These are phyloP conservation scores for Noturus placidus DNA, from an alignment of 2,113 vertebrate species.

Conservation along the genomic window DNA sequence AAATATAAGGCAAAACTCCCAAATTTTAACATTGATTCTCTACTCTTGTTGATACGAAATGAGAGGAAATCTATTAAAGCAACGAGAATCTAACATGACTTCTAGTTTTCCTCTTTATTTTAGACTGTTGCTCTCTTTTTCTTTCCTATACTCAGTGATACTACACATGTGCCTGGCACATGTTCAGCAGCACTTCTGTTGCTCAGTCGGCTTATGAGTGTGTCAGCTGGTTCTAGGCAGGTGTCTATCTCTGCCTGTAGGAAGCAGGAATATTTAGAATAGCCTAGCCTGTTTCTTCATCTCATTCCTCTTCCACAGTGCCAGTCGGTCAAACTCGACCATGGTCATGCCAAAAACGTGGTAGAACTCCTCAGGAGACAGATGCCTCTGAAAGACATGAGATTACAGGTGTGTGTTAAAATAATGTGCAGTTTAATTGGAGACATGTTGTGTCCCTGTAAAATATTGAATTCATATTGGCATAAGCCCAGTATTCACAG, in stretches of 20 bases:
- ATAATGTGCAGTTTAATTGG: not conserved
- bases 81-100: constrained; percentile 28
- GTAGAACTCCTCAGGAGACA: constrained; percentile 94
- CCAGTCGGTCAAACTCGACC: constrained; percentile 93
- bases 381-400: constrained; percentile 78
- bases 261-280: constrained; percentile 73
- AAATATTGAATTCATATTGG: not conserved
- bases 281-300: constrained; percentile 97
- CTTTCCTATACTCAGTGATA: constrained; percentile 5
- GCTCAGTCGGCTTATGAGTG: constrained; percentile 7
- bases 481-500: not conserved
- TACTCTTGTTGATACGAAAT: constrained; percentile 8
- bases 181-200: not conserved
- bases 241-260: not conserved
- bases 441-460: not conserved
- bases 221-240: constrained; percentile 26
- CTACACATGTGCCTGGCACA: constrained; percentile 11
- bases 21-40: constrained; percentile 56
- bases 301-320: constrained; percentile 97
- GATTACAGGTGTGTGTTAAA: not conserved
- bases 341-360: constrained; percentile 96
- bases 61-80: constrained; percentile 19
- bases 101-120: not conserved
- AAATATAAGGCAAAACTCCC: constrained; percentile 73
- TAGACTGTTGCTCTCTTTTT: not conserved